Conservation (phyloP, 2,113 vertebrate genomes). For the Lanius collurio region DNA sequence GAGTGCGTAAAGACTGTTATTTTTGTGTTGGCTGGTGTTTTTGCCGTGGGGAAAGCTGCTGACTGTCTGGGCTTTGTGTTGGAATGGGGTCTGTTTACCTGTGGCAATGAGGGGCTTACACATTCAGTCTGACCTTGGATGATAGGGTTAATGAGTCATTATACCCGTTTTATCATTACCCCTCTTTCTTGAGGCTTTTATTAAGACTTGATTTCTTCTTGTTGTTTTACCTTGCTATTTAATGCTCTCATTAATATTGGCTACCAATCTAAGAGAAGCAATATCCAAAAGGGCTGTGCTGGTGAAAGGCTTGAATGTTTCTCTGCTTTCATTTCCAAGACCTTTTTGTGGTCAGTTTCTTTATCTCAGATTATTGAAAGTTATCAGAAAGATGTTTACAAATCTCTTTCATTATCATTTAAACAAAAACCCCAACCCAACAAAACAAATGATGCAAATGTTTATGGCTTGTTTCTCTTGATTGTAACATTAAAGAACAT, state of each 20-base stretch:
- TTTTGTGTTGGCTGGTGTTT: neutral
- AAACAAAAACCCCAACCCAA: neutral
- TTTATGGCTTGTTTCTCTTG: neutral
- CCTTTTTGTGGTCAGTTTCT: neutral
- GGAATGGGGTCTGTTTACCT: neutral
- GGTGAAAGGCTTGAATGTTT: neutral
- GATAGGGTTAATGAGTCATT: neutral
- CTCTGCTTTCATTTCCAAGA: neutral
- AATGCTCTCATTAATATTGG: neutral
- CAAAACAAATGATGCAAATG: neutral
- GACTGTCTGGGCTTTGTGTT: neutral
- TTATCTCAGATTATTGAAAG: neutral
- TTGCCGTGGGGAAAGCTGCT: neutral
- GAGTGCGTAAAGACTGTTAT: neutral
- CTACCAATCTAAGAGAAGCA: neutral
- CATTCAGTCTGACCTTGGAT: neutral
- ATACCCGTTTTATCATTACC: neutral
- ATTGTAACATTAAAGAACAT: neutral
- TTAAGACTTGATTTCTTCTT: neutral
- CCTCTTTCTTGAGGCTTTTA: neutral
- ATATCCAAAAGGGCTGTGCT: neutral
- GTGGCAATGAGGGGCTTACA: rapidly evolving
- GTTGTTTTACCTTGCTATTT: neutral
- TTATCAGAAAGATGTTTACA: neutral
- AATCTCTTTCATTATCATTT: neutral